These are phyloP conservation scores for Homarus gammarus DNA, from an alignment of 2,888 invertebrate genomes.

Conservation along the genomic window DNA sequence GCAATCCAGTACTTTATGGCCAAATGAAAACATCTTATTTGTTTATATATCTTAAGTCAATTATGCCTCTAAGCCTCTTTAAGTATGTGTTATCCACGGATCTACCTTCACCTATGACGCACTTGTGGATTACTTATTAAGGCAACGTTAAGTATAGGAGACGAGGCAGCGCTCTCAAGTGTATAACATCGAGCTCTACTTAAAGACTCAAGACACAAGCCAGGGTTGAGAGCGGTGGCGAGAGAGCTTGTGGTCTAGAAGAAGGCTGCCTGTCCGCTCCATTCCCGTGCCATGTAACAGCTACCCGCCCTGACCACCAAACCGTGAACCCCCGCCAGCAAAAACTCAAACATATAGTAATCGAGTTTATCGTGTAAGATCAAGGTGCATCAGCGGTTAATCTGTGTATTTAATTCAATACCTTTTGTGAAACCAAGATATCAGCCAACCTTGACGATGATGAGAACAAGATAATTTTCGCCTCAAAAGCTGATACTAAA, in stretches of 20 bases:
- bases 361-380: not conserved
- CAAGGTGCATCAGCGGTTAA: not conserved
- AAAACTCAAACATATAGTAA: not conserved
- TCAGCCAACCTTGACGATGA: not conserved
- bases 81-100: too few species aligned
- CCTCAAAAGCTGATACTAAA: too few species aligned
- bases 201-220: not conserved
- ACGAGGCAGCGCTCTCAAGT: not conserved
- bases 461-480: too few species aligned
- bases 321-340: not conserved
- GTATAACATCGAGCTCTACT: not conserved
- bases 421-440: not conserved
- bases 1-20: too few species aligned
- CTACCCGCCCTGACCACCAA: not conserved
- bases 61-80: too few species aligned
- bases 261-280: not conserved
- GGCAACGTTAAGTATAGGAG: too few species aligned
- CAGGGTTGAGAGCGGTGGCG: not conserved
- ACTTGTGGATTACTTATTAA: too few species aligned
- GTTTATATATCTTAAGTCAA: too few species aligned
- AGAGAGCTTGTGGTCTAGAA: not conserved
- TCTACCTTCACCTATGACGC: too few species aligned
- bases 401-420: not conserved
- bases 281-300: not conserved
- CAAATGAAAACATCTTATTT: too few species aligned